These are phyloP conservation scores for Pygoscelis antarcticus DNA, from an alignment of 2,113 vertebrate species.

Conservation along the genomic window DNA sequence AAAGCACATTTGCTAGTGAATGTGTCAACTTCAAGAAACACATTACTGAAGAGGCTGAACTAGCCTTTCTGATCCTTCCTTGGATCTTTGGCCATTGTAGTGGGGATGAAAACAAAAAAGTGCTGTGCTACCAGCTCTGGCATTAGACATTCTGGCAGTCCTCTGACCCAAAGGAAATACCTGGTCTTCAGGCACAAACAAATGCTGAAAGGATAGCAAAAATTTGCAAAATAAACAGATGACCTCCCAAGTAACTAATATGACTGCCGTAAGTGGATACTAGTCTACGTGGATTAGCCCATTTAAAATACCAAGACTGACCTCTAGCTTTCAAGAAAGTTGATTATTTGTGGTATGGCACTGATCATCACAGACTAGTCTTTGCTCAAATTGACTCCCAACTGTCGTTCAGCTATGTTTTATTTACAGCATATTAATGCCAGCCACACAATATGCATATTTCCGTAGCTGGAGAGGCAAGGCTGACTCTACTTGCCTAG, in stretches of 20 bases:
- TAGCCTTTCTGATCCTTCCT: background rate
- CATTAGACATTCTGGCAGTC: background rate
- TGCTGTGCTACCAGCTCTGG: background rate
- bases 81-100: background rate
- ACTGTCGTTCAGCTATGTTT: background rate
- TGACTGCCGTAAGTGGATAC: background rate
- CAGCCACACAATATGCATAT: background rate
- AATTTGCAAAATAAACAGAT: background rate
- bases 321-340: background rate
- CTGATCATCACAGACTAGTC: background rate
- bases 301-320: background rate
- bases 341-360: background rate
- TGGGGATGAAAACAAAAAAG: fast-evolving
- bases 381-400: background rate
- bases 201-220: background rate
- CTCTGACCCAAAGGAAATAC: background rate
- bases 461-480: background rate
- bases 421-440: background rate
- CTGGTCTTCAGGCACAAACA: background rate
- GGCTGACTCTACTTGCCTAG: background rate
- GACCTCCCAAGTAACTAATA: background rate
- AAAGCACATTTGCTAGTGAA: background rate
- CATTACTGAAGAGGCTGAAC: background rate
- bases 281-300: background rate
- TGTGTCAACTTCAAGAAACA: background rate